Evolutionary conservation across 1,140 invertebrate genomes (phyloP), one percentile per base, ranked within the genome.

Genomic region (Oedothorax gibbosus): DNA sequence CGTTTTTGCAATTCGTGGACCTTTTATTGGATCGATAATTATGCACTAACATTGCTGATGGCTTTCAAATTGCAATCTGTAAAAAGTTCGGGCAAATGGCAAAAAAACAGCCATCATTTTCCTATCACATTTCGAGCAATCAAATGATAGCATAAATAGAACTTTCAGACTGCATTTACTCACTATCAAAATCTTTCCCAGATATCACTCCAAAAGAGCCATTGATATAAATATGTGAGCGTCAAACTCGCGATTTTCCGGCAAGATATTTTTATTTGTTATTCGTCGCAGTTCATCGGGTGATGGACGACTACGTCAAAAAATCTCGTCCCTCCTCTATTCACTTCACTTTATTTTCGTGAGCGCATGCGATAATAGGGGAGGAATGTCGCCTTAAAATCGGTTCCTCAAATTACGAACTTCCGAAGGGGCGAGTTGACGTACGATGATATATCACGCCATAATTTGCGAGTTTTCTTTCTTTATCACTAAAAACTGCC

Each of bases 391-490:
- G 54, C 69, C 54, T 9, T 51, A 71, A 51, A 71, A 71, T 53
- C 50, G 49, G 20, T 71, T 51, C 69, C 35, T 35, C 69, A 71
- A 71, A 71, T 71, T 71, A 71, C 69, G 50, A 54, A n/a, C 51
- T 71, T 71, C 69, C 69, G 69, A 71, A 53, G 18, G 14, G 50
- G 69, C 50, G 15, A 71, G 69, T 53, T 71, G 69, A 51, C 69
- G 50, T 51, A 15, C 7, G 8, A n/a, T 71, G 69, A 71, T 71
- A 53, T 71, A 71, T 71, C 69, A 71, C 51, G 8, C n/a, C 50
- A 71, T 71, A 71, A 71, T 53, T 71, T 71, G n/a, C 57, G 35
- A 35, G 35, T 35, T 35, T 35, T 35, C 35, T 35, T 35, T 35
- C 35, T 35, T 35, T 35, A 35, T 35, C 35, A 35, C 35, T 35